phyloP scores from a whole-genome alignment of 2,113 vertebrate species.

The Lanius ludovicianus region DNA sequence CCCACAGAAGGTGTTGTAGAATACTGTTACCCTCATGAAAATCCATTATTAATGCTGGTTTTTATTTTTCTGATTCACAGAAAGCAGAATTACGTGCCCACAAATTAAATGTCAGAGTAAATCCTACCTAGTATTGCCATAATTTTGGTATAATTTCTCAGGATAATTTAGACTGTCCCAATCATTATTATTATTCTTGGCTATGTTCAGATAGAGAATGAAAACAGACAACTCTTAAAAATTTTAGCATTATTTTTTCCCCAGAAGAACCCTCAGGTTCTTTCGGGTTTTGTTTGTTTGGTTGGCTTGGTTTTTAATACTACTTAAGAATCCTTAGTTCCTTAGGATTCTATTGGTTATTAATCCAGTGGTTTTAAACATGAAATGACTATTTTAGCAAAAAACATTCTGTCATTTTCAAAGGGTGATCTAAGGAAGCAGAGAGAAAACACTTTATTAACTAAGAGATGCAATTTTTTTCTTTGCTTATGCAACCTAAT shows the following conservation, averaged over 20 bases:
- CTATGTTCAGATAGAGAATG: neutral
- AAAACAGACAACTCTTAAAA: neutral
- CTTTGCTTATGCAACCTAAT: neutral
- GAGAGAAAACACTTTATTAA: neutral
- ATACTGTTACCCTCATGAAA: neutral
- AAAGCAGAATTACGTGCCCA: neutral
- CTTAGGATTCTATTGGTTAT: neutral
- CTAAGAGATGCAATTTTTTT: neutral
- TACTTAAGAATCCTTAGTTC: neutral
- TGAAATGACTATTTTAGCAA: neutral
- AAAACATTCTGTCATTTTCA: neutral
- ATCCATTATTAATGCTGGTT: neutral
- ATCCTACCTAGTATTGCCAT: neutral
- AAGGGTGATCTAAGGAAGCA: neutral
- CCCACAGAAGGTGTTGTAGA: neutral
- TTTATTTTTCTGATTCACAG: neutral
- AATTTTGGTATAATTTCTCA: neutral
- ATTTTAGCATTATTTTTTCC: neutral
- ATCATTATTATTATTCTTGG: neutral
- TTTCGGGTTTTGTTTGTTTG: neutral
- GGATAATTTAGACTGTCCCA: neutral
- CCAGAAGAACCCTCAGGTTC: neutral
- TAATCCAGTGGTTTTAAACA: neutral
- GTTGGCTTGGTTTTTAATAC: neutral
- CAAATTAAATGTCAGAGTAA: neutral